A percentile compares a stretch with the other conserved stretches of the same genome.
phyloP scores from a whole-genome alignment of 2,888 invertebrate genomes.

The Tinea trinotella region DNA sequence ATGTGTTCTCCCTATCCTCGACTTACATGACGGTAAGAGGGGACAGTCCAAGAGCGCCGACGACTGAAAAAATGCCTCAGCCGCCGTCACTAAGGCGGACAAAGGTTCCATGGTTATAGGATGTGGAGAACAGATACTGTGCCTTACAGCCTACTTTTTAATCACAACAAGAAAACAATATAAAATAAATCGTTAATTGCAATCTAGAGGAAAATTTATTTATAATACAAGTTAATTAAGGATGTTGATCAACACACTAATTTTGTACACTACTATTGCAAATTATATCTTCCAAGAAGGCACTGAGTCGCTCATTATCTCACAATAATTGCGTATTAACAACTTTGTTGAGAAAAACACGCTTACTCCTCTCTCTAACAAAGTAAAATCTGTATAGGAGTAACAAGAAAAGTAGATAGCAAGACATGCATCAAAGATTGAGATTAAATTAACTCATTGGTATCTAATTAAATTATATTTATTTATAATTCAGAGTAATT shows the following conservation, averaged over 20 bases:
- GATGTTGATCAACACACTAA: conserved; percentile 14
- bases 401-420: conserved; percentile 39
- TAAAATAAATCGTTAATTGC: background rate
- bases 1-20: no score
- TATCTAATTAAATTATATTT: background rate
- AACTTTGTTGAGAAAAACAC: conserved; percentile 34
- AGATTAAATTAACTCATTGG: background rate
- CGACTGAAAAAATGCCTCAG: no score
- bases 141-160: no score
- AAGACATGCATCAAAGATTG: conserved; percentile 25
- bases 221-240: background rate
- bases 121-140: no score
- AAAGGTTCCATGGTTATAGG: no score
- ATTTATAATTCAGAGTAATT: background rate
- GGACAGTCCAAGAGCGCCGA: no score
- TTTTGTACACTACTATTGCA: conserved; percentile 22
- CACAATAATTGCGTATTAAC: conserved; percentile 49
- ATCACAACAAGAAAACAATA: no score
- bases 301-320: conserved; percentile 39
- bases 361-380: conserved; percentile 36
- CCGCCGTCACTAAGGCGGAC: no score
- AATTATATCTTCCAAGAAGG: conserved; percentile 42
- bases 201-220: conserved; percentile 12
- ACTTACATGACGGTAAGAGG: no score
- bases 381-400: conserved; percentile 22